Conservation (phyloP, 1,140 invertebrate genomes). For the Trichonephila inaurata region DNA sequence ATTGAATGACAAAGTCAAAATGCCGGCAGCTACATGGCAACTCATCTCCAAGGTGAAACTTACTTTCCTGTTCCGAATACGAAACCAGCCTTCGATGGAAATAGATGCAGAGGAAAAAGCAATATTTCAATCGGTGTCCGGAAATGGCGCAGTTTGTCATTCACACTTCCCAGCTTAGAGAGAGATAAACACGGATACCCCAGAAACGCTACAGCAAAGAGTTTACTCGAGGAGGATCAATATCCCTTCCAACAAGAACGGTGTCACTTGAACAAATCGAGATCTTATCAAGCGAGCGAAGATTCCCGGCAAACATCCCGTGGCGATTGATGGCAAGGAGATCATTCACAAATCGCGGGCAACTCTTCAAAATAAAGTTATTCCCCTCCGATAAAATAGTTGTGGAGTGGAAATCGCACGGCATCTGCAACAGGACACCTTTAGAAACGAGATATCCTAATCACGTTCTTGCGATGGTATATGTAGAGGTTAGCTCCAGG, state of each 20-base stretch:
- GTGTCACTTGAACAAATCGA: slow-evolving; percentile 42
- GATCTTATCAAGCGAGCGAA: slow-evolving; percentile 34
- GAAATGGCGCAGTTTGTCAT: slow-evolving; percentile 18
- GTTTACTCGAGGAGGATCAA: slow-evolving; percentile 36
- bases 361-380: slow-evolving; percentile 49
- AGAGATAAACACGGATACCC: slow-evolving; percentile 42
- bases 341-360: slow-evolving; percentile 40
- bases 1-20: too few relatives aligned
- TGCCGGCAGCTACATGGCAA: too few relatives aligned
- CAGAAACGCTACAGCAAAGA: not conserved
- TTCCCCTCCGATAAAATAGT: slow-evolving; percentile 27
- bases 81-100: not conserved
- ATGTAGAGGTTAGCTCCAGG: not conserved
- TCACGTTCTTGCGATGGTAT: slow-evolving; percentile 21
- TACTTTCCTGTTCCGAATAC: too few relatives aligned
- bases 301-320: slow-evolving; percentile 34
- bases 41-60: too few relatives aligned
- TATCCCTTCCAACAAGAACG: not conserved
- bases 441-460: not conserved
- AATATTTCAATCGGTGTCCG: slow-evolving; percentile 19
- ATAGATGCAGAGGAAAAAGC: not conserved
- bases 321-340: slow-evolving; percentile 30
- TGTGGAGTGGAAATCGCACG: not conserved
- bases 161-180: not conserved
- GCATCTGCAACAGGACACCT: slow-evolving; percentile 1